These are phyloP conservation scores for Liolophura sinensis DNA, from an alignment of 1,140 invertebrate genomes.

Conservation along the genomic window DNA sequence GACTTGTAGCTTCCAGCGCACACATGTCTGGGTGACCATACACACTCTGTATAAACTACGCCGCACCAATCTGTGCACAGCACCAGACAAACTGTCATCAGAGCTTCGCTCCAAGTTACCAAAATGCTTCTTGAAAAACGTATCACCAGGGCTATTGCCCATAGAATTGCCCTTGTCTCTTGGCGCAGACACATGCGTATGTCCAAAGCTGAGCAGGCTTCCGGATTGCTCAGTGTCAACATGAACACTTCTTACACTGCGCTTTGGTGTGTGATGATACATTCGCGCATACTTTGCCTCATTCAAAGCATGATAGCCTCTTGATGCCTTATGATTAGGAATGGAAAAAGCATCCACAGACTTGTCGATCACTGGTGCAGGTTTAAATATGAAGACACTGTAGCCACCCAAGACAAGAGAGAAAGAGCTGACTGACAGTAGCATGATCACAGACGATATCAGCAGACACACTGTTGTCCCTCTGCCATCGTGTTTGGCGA, in stretches of 20 bases:
- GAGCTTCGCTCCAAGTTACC: neutral
- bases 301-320: constrained; percentile 34
- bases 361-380: constrained; percentile 41
- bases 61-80: neutral
- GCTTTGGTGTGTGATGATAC: neutral
- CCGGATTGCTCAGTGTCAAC: constrained; percentile 4
- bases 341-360: constrained; percentile 48
- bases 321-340: constrained; percentile 43
- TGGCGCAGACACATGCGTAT: neutral
- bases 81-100: neutral
- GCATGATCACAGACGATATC: neutral
- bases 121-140: neutral
- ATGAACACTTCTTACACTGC: neutral
- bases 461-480: no score
- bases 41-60: neutral
- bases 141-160: neutral
- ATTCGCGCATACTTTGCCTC: constrained; percentile 19
- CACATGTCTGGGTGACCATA: constrained; percentile 9
- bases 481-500: no score
- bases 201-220: neutral
- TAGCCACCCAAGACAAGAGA: constrained; percentile 32
- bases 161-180: neutral
- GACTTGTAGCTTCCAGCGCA: constrained; percentile 25
- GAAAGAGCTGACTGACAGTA: constrained; percentile 1
- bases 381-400: constrained; percentile 29